Percentiles rank a stretch among this genome's conserved stretches.
These are phyloP conservation scores for Peribatodes rhomboidaria DNA, from an alignment of 2,888 invertebrate genomes.

Conservation along the genomic window DNA sequence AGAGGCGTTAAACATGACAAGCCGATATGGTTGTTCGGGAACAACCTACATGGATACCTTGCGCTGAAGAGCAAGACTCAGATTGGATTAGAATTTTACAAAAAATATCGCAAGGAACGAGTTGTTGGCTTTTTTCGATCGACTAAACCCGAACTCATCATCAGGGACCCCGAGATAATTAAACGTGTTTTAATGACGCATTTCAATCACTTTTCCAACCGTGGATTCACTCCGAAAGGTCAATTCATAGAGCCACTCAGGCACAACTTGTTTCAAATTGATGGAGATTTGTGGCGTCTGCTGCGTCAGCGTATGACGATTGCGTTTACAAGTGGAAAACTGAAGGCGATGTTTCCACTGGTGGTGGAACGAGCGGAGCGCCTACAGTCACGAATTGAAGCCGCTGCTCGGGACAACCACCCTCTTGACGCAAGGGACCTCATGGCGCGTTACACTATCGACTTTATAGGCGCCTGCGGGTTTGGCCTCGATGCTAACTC, in stretches of 20 bases:
- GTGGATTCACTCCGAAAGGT: background rate
- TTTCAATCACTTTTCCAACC: conserved; percentile 8
- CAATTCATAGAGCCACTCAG: background rate
- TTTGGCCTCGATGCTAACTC: conserved; percentile 65
- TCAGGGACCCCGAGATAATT: conserved; percentile 4
- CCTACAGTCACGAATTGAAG: background rate
- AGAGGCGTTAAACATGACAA: background rate
- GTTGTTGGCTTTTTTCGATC: conserved; percentile 8
- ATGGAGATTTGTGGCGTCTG: conserved; percentile 66
- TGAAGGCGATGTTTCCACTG: conserved; percentile 4
- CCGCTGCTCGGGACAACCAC: background rate
- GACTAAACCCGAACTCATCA: background rate
- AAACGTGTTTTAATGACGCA: conserved; percentile 10
- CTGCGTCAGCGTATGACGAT: conserved; percentile 67
- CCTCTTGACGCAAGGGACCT: background rate
- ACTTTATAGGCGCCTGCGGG: conserved; percentile 51
- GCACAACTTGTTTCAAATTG: conserved; percentile 60
- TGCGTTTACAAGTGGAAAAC: conserved; percentile 52
- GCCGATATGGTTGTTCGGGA: conserved; percentile 6
- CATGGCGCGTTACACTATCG: conserved; percentile 7
- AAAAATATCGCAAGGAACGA: background rate
- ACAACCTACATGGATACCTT: conserved; percentile 1
- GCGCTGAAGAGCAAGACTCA: background rate
- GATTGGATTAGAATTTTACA: background rate
- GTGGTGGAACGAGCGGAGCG: conserved; percentile 1